Base-by-base conservation (phyloP, 2,797 vertebrate genomes). In the Australoheros facetus region DNA sequence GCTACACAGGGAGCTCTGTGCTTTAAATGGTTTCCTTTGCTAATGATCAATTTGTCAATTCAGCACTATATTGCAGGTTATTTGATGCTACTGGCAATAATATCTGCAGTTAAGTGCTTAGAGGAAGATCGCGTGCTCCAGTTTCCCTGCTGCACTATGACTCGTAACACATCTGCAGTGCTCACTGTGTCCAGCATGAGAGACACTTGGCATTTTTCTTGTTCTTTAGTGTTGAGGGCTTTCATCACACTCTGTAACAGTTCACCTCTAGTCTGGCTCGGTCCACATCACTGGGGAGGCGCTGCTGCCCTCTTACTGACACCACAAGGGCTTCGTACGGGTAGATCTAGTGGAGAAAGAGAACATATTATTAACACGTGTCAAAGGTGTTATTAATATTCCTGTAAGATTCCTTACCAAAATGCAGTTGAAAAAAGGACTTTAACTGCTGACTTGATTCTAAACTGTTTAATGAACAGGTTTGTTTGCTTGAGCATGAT, bases 241-340 rank as follows among this genome's bases (percentile, higher is more conserved):
- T 66, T 66, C 62, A 48, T 66, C 39, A 66, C 62, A 66, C 23
- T 66, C 62, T 66, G 39, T 26, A 59, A 32, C 3, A 48, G 13
- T 48, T 95, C 88, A 98, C 98, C 96, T 99, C 98, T 73, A 99
- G 90, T 75, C 97, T 95, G 76, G 98, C 96, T 92, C 98, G 95
- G 94, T 99, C 98, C 85, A 96, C 97, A 2, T 99, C 98, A 87
- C 95, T 95, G 71, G 98, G 98, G 60, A 97, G 96, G 80, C 95
- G 95, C 86, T 96, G 96, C 79, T 96, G 96, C 16, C 97, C 98
- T 81, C 98, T 96, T 1, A 97, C 97, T 78, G 97, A 98, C 87
- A 99, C 97, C 79, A 99, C 85, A 23, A 99, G 94, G 80, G 97
- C 87, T 75, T 97, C 96, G 3, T 98, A 99, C 1, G 97, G 97